Base-by-base conservation (phyloP, 2,888 invertebrate species). In the Omphaloscelis lunosa region DNA sequence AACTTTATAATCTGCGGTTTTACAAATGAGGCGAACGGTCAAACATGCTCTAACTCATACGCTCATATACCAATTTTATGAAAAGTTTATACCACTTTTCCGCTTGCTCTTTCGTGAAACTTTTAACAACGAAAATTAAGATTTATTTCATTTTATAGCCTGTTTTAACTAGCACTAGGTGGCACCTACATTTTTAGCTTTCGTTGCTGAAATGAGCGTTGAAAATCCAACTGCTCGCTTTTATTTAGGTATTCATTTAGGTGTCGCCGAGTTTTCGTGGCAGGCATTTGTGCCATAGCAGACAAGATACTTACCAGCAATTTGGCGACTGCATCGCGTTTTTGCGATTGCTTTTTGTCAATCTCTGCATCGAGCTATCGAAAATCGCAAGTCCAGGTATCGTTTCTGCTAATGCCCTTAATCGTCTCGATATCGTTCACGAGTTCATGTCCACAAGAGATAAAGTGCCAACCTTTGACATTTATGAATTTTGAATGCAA, bases 391-490 rank as follows among this genome's bases (percentile, higher is more conserved):
- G 23, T 34, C 6, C 17, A 68, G 34, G 9, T 53, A 68, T 68
- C 6, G 6, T 34, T 68, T 53, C 53, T 53, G 67, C 67, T n/a
- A n/a, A 4, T 68, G 34, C n/a, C 7, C n/a, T 7, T 11, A 56
- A 39, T 53, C 15, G 7, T 72, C 79, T 69, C 70, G 63, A 79
- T 56, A 23, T 51, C 63, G 41, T 75, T n/a, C 17, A 73, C 72
- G 63, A 80, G 75, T 85, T n/a, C n/a, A n/a, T n/a, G n/a, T n/a
- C n/a, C n/a, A n/a, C n/a, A n/a, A n/a, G 82, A 85, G 77, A 69
- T 74, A 53, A 72, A 77, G 87, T 86, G 87, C 87, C 86, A 86
- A 86, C 82, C 61, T 67, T 71, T 45, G 20, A 67, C 27, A 45
- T 72, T 68, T 51, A 39, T 45, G 8, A 51, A 62, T 68, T 51